These are phyloP conservation scores for Camponotus pennsylvanicus DNA, from an alignment of 1,140 invertebrate species.

Conservation along the genomic window DNA sequence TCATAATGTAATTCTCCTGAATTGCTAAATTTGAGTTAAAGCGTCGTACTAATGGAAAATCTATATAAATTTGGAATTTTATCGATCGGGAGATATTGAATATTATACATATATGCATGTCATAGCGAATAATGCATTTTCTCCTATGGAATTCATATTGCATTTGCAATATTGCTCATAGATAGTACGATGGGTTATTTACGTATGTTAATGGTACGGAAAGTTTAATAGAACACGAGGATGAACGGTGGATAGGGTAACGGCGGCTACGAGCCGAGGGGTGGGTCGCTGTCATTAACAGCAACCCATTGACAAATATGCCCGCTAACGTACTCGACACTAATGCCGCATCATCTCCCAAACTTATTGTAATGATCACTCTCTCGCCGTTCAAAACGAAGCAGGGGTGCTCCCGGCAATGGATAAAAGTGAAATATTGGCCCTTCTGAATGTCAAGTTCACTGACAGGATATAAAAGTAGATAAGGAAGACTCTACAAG, in stretches of 20 bases:
- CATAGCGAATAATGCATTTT: not conserved
- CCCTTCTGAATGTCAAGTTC: slow-evolving; percentile 43
- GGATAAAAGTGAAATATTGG: slow-evolving; percentile 56
- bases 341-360: slow-evolving; percentile 75
- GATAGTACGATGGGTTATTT: slow-evolving; percentile 12
- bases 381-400: slow-evolving; percentile 38
- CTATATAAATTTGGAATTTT: not conserved
- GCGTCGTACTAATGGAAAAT: not conserved
- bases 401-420: slow-evolving; percentile 11
- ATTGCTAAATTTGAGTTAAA: slow-evolving; percentile 2
- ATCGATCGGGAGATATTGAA: not conserved
- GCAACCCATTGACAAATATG: slow-evolving; percentile 77
- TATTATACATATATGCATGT: not conserved
- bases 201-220: slow-evolving; percentile 49
- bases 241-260: slow-evolving; percentile 44
- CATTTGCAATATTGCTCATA: slow-evolving; percentile 6
- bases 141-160: not conserved
- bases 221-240: slow-evolving; percentile 53
- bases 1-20: not conserved
- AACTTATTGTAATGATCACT: slow-evolving; percentile 70
- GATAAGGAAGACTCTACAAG: not conserved
- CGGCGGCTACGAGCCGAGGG: slow-evolving; percentile 53
- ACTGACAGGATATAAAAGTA: slow-evolving; percentile 11
- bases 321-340: slow-evolving; percentile 69
- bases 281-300: slow-evolving; percentile 77